Evolutionary conservation across 2,888 invertebrate species (phyloP).

Genomic region (Salpingus planirostris): DNA sequence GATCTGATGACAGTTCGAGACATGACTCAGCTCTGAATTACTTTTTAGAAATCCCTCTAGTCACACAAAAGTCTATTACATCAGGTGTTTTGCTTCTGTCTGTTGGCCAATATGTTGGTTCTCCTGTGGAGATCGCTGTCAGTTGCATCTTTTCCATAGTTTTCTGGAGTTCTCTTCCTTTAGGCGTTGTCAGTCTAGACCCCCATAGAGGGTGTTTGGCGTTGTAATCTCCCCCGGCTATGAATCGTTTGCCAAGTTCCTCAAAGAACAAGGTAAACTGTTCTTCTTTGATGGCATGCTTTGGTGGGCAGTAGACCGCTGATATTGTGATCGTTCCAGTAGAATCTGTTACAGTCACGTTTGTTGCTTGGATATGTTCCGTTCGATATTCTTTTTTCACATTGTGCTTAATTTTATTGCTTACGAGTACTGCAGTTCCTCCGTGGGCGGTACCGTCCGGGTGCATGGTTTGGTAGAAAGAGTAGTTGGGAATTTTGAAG

Average conservation of each 20-base stretch:
- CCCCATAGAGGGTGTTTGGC: constrained; percentile 6
- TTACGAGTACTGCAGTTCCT: background rate
- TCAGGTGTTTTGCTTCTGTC: constrained; percentile 2
- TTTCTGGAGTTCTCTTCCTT: constrained; percentile 2
- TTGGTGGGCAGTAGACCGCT: constrained; percentile 11
- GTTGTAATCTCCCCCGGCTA: constrained; percentile 5
- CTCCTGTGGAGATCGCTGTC: background rate
- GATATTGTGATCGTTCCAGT: constrained; percentile 6
- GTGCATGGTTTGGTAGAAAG: background rate
- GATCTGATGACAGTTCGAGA: too few species aligned
- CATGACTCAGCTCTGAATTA: too few species aligned
- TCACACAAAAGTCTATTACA: constrained; percentile 8
- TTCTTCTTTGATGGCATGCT: constrained; percentile 12
- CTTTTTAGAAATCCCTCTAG: too few species aligned
- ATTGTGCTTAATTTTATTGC: background rate
- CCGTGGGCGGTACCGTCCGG: background rate
- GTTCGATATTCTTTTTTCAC: background rate
- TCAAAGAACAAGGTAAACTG: constrained; percentile 9
- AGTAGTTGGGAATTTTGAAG: constrained; percentile 13
- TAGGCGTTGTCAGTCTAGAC: constrained; percentile 3
- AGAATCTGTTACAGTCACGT: constrained; percentile 8
- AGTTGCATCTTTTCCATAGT: background rate
- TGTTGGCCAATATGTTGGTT: constrained; percentile 1
- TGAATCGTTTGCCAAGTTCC: constrained; percentile 9
- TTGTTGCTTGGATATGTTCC: constrained; percentile 2